A percentile compares a stretch with the other conserved stretches of the same genome.
These are phyloP conservation scores for Apoda limacodes DNA, from an alignment of 2,888 invertebrate genomes.

Conservation along the genomic window DNA sequence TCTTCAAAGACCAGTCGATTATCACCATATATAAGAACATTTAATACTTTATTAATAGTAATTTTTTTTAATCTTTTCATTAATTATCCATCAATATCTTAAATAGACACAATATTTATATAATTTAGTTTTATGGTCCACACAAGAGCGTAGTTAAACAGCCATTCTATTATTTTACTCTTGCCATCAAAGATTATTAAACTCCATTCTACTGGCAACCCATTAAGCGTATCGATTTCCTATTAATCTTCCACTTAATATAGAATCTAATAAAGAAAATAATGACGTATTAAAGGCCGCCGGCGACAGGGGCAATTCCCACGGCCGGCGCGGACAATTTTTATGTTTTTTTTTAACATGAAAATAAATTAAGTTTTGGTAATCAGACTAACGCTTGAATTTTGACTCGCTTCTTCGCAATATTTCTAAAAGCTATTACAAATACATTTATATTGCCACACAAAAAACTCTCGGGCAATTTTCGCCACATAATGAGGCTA, in stretches of 20 bases:
- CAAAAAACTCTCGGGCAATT: conserved; percentile 68
- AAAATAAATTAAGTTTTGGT: conserved; percentile 69
- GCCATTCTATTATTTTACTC: no score
- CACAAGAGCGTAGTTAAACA: no score
- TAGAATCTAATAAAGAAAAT: conserved; percentile 67
- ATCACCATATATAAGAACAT: no score
- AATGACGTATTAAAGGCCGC: conserved; percentile 67
- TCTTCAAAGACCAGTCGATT: no score
- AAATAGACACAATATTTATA: no score
- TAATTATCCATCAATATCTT: no score
- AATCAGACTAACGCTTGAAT: conserved; percentile 59
- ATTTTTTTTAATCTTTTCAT: no score
- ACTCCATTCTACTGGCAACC: no score
- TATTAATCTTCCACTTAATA: conserved; percentile 66
- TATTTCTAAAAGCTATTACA: conserved; percentile 70
- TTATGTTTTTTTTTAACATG: conserved; percentile 48
- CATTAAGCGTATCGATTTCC: conserved; percentile 57
- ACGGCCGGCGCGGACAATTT: conserved; percentile 61
- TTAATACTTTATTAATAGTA: no score
- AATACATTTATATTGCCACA: conserved; percentile 67
- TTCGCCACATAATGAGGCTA: conserved; percentile 70
- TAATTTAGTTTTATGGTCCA: no score
- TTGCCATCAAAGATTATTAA: no score
- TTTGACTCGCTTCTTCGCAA: conserved; percentile 62
- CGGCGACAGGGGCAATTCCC: conserved; percentile 68